Conservation (phyloP, 2,797 vertebrate genomes). For the Neosilurus hyrtlii region DNA sequence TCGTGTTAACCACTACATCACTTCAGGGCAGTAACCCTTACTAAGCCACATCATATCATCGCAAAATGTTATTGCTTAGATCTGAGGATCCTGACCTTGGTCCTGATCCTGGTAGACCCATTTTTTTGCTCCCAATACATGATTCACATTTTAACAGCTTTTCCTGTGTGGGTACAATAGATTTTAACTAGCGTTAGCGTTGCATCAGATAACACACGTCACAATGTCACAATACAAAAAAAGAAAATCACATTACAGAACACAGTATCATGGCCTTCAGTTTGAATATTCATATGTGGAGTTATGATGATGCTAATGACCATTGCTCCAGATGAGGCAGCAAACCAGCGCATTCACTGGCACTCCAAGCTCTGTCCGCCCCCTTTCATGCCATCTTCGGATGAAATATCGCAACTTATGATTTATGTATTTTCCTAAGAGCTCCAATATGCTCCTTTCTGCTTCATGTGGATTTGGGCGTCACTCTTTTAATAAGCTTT, state of each 20-base stretch:
- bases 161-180: no score
- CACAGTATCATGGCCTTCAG: neutral
- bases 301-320: neutral
- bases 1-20: no score
- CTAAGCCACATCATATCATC: neutral
- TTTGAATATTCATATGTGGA: neutral
- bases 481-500: slow-evolving; percentile 44
- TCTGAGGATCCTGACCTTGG: no score
- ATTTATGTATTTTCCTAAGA: slow-evolving; percentile 16
- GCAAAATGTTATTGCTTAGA: no score
- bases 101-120: no score
- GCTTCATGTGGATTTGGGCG: slow-evolving; percentile 32
- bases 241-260: no score
- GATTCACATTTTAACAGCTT: no score
- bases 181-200: no score
- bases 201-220: no score
- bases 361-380: neutral
- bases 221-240: no score
- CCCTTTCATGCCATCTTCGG: neutral
- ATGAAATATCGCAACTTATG: slow-evolving; percentile 26
- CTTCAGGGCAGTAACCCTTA: neutral
- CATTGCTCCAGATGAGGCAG: neutral
- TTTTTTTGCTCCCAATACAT: no score
- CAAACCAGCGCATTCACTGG: neutral
- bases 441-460: slow-evolving; percentile 22